A percentile compares a stretch with the other conserved stretches of the same genome.
Conservation (phyloP, 2,888 invertebrate genomes). For the Trachelus troglodyta region DNA sequence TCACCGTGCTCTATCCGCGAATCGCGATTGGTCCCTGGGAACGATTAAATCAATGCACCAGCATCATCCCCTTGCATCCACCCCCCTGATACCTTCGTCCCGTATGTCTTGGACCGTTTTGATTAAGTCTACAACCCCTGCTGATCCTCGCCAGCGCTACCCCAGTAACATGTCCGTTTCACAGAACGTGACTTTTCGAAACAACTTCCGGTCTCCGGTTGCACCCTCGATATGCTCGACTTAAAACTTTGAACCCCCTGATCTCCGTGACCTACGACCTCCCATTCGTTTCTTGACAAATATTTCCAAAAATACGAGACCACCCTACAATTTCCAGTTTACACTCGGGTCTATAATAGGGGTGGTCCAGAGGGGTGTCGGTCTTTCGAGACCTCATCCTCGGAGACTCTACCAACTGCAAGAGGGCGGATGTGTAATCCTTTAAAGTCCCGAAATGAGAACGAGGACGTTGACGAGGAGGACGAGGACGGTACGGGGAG, state of each 20-base stretch:
- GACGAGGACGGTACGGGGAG: neutral
- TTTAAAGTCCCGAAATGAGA: slow-evolving; percentile 21
- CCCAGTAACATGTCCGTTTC: slow-evolving; percentile 7
- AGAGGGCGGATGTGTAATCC: slow-evolving; percentile 16
- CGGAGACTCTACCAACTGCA: neutral
- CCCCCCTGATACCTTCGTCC: neutral
- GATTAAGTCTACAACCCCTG: neutral
- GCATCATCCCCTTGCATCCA: neutral
- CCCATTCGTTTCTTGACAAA: slow-evolving; percentile 15
- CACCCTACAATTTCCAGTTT: slow-evolving; percentile 11
- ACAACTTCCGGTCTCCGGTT: slow-evolving; percentile 4
- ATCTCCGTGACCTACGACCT: slow-evolving; percentile 9
- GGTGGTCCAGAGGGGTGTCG: neutral
- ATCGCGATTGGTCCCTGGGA: neutral
- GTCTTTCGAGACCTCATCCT: neutral
- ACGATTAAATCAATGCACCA: neutral
- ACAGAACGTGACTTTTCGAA: slow-evolving; percentile 3
- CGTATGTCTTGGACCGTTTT: neutral
- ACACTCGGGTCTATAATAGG: neutral
- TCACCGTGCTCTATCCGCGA: neutral
- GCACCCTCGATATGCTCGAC: slow-evolving; percentile 9
- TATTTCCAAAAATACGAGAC: slow-evolving; percentile 22
- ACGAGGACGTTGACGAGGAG: slow-evolving; percentile 5
- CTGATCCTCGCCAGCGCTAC: neutral
- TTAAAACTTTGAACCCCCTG: neutral